Evolutionary conservation across 2,888 invertebrate genomes (phyloP), one percentile per base, ranked within the genome.

Genomic region (Brenthis ino): DNA sequence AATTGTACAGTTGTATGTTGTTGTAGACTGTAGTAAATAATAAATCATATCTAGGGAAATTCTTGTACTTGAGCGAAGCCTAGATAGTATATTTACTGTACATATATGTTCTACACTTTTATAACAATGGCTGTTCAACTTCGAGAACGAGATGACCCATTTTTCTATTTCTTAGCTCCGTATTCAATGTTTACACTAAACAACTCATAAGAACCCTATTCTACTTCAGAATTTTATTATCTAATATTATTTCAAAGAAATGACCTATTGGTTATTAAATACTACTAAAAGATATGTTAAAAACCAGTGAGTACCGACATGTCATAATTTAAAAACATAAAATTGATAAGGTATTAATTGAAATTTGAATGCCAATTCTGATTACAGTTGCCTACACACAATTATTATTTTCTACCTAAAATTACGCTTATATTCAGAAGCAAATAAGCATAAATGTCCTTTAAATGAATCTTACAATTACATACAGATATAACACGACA

Each of bases 71-170:
- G 37, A 8, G 37, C 37, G 2, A 11, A 43, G 8, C 11, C 1
- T 43, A 11, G 37, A 8, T 48, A 48, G 14, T 6, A 57, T 47
- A 13, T 48, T 54, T 33, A 55, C 48, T 16, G 47, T n/a, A 33
- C 63, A 16, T 48, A 33, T 20, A 13, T 47, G 48, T 13, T 61
- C 28, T 51, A 51, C 67, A 69, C 53, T 48, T 37, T 60, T 61
- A 51, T 55, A 65, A 72, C 67, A 69, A 69, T 63, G 61, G 61
- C 13, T 43, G 28, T 66, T 72, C 57, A 54, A 61, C 60, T 61
- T 64, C 64, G 65, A 56, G 56, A 57, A 65, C 65, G 55, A 69
- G 67, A 69, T 55, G 67, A 72, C 69, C 67, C 37, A 72, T 65
- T 72, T 53, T 72, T 67, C 50, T 37, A 64, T 60, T 54, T 67